Base-by-base conservation (phyloP, 2,113 vertebrate species). In the Echinops telfairi region DNA sequence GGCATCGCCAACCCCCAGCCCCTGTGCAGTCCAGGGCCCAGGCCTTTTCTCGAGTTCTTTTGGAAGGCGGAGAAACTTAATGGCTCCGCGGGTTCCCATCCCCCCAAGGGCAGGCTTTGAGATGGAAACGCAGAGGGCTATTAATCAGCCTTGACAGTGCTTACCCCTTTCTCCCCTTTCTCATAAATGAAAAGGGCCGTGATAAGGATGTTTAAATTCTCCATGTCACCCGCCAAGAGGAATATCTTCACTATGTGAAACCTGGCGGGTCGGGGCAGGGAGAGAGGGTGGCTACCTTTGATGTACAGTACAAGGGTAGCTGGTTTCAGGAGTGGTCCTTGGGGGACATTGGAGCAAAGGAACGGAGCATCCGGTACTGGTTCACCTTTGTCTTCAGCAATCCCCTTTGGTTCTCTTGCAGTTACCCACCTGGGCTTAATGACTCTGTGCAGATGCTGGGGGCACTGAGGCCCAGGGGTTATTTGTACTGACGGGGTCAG, bases 141-240 rank as follows among this genome's bases (percentile, higher is more conserved):
- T 89, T 87, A 58, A 78, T 96, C 57, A 82, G 57, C 58, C 6
- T 6, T 58, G 83, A 93, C 70, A 80, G 8, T 78, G 47, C 75
- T 36, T 87, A 75, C 76, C 4, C 47, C 17, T 62, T 88, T 92
- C 93, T 90, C 77, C 89, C 25, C 73, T 92, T 92, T 83, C 81
- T 90, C 62, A 77, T 84, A 89, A 83, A 94, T 60, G 71, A 94
- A 93, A 93, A 94, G n/a, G 60, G 58, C 43, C 12, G 20, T 43
- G 92, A 75, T 47, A 92, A 82, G 36, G 92, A 91, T 90, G 88
- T 88, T 95, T 92, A 92, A 84, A 94, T 76, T 75, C 11, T 77
- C 70, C 93, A 86, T 70, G 77, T 92, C 93, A 97, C 93, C 78
- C 76, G 7, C 8, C 20, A n/a, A 0, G 80, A 86, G 75, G 73